Base-by-base conservation (phyloP, 2,797 vertebrate species). In the Oreortyx pictus region DNA sequence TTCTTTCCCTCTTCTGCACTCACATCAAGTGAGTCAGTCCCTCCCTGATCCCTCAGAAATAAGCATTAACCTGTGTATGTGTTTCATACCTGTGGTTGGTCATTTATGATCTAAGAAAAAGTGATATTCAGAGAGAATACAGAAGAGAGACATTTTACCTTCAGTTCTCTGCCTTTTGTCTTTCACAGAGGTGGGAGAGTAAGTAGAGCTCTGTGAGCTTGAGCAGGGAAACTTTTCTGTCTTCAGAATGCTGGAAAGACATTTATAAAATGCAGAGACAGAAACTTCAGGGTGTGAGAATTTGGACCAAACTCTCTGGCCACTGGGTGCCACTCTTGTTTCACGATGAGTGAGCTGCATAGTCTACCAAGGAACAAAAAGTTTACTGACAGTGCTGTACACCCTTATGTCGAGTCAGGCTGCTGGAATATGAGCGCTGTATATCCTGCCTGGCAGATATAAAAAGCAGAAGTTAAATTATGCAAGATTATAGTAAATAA, bases 311-410 rank as follows among this genome's bases (percentile, higher is more conserved):
- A 22, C 74, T 44, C 1, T 13, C 1, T 92, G 83, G 65, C 97
- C 98, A 94, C 97, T 97, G 86, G 98, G 95, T 97, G 97, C 91
- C 90, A 95, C 93, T 96, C 90, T 97, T 96, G 97, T 96, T 97
- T 96, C 95, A 92, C 1, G 29, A 47, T 47, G 70, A 77, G 67
- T 52, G 76, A 86, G 24, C 24, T 47, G 49, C 87, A n/a, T 3
- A 15, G 37, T 64, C 49, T 62, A 27, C 41, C 66, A 39, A 62
- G 60, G 47, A 88, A 67, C 72, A 24, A 25, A 75, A 96, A 89
- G 86, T 97, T 97, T 92, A 88, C 77, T 56, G 80, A 79, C 60
- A 90, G 23, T 16, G 2, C 74, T 67, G 16, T 19, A 19, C 11
- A 68, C 86, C 75, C 62, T 91, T 83, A 60, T 15, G 76, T 85